Conservation (phyloP, 2,113 vertebrate species). For the Caretta caretta region DNA sequence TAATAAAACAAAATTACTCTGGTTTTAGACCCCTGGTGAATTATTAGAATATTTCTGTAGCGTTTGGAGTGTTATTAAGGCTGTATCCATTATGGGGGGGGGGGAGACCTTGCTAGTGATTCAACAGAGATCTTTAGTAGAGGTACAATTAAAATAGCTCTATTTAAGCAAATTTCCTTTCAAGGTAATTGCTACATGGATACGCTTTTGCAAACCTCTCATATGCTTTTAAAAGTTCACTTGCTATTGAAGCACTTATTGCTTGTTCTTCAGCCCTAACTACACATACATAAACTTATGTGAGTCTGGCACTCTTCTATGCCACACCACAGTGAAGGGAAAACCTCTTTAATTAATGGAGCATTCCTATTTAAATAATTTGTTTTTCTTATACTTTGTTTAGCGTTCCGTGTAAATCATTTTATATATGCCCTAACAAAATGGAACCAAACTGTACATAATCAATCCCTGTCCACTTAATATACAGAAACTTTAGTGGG, state of each 20-base stretch:
- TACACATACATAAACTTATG: not conserved
- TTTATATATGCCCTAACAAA: not conserved
- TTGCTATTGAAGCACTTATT: not conserved
- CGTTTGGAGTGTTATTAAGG: not conserved
- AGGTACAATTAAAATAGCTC: not conserved
- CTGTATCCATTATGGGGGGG: not conserved
- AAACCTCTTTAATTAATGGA: not conserved
- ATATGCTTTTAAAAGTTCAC: not conserved
- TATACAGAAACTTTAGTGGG: not conserved
- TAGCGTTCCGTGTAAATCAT: not conserved
- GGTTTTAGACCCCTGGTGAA: not conserved
- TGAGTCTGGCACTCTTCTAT: not conserved
- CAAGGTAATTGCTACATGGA: not conserved
- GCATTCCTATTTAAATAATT: not conserved
- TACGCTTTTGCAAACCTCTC: not conserved
- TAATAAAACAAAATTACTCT: not conserved
- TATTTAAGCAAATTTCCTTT: not conserved
- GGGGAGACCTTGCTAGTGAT: not conserved
- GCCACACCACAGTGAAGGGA: not conserved
- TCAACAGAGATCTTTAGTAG: not conserved
- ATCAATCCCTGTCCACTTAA: not conserved
- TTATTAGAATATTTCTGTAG: not conserved
- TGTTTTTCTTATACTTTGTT: not conserved
- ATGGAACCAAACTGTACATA: not conserved
- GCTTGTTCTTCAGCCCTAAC: not conserved